Percentiles rank a stretch among this genome's conserved stretches.
Evolutionary conservation across 2,888 invertebrate species (phyloP).

Genomic region (Cerastis rubricosa): DNA sequence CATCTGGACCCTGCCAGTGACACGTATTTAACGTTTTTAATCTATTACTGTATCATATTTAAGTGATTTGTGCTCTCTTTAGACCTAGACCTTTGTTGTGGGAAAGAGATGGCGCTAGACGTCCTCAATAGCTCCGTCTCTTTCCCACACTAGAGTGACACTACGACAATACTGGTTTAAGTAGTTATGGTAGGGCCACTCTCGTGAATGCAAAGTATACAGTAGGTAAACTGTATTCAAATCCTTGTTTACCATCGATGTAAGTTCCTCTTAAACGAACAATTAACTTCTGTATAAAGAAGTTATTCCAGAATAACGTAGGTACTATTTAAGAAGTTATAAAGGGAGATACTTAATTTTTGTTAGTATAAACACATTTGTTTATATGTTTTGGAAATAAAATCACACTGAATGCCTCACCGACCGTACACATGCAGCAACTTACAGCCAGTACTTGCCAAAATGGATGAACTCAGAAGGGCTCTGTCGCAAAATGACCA

Average conservation of each 20-base stretch:
- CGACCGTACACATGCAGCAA: background rate
- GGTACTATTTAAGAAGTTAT: background rate
- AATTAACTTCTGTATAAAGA: background rate
- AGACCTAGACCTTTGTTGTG: background rate
- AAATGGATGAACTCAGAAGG: background rate
- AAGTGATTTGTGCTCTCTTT: background rate
- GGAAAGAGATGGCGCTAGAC: too few species aligned
- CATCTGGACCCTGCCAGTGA: background rate
- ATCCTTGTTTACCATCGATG: background rate
- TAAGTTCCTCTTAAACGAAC: background rate
- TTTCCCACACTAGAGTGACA: too few species aligned
- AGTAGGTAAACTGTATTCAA: background rate
- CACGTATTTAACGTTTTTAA: background rate
- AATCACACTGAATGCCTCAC: background rate
- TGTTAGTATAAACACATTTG: background rate
- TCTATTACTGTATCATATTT: background rate
- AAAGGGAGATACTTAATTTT: background rate
- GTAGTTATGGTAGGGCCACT: too few species aligned
- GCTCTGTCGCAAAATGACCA: too few species aligned
- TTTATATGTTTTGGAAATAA: background rate
- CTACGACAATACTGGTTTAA: too few species aligned
- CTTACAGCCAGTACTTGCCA: slow-evolving; percentile 1
- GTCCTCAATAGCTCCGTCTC: too few species aligned
- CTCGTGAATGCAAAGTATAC: background rate
- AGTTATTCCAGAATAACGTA: background rate